Evolutionary conservation across 2,888 invertebrate species (phyloP).

Genomic region (Cheilosia vulpina): DNA sequence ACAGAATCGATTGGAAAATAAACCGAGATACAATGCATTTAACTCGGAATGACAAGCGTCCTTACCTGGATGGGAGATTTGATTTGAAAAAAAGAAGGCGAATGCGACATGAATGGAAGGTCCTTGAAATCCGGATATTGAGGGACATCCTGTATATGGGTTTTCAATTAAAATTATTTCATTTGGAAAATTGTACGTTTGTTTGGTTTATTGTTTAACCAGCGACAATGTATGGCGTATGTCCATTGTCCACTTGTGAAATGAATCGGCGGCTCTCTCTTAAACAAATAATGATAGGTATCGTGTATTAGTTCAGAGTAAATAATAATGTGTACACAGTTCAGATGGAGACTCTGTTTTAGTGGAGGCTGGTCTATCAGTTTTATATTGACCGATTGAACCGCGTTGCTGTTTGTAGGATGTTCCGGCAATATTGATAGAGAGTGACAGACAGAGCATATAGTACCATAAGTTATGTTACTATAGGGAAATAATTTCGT

Average conservation of each 20-base stretch:
- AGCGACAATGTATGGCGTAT: neutral
- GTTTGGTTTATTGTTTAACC: slow-evolving; percentile 8
- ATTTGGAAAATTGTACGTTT: neutral
- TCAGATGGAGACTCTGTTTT: too few relatives aligned
- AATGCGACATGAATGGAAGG: neutral
- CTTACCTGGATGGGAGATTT: slow-evolving; percentile 8
- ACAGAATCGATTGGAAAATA: slow-evolving; percentile 15
- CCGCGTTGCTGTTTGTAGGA: too few relatives aligned
- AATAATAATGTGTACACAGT: too few relatives aligned
- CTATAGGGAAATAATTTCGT: too few relatives aligned
- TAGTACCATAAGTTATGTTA: too few relatives aligned
- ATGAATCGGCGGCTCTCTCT: neutral
- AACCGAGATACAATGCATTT: slow-evolving; percentile 17
- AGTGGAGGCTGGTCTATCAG: too few relatives aligned
- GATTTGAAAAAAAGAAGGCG: neutral
- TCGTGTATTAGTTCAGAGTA: too few relatives aligned
- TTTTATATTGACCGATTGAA: too few relatives aligned
- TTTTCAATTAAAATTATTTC: slow-evolving; percentile 20
- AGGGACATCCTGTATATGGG: neutral
- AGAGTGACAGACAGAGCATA: too few relatives aligned
- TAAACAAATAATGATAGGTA: neutral
- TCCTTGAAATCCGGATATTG: neutral
- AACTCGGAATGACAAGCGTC: slow-evolving; percentile 1
- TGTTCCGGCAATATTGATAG: too few relatives aligned
- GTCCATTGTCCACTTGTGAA: neutral